Evolutionary conservation across 2,888 invertebrate species (phyloP), one percentile per base, ranked within the genome.

Genomic region (Sphaerophoria rueppellii): DNA sequence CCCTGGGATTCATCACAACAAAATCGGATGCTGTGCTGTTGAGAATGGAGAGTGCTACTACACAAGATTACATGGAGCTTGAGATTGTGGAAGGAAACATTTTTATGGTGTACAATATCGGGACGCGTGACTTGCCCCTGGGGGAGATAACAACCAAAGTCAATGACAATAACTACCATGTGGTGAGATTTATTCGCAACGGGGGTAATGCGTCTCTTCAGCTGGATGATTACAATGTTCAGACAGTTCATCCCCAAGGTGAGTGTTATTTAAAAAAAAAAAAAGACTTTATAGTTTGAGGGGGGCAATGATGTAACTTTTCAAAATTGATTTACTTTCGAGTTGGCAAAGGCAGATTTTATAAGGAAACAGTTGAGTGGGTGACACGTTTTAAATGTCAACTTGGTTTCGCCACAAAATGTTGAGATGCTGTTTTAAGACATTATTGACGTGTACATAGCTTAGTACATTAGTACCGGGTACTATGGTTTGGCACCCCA

Each of bases 11-110:
- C 91, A 95, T 97, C 79, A 98, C 99, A 46, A 95, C 95, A 82
- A 95, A 96, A 88, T 94, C 96, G 71, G 97, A 97, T 90, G 98
- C 98, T 0, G 96, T 98, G 0, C 92, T 99, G n/a, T 92, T 98
- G 75, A 94, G 98, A 87, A 95, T 99, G 76, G 97, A 98, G 91
- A 98, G 98, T 88, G 97, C 96, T 0, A 96, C 96, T 63, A 98
- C 97, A 32, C 96, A 97, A 90, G 99, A 99, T 91, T 99, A 97
- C 90, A 96, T 99, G 93, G 98, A 99, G 92, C 94, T 99, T 91
- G 98, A 98, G 93, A 96, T 99, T 90, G 98, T 97, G 7, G 96
- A 97, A 89, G 98, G 98, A 4, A 97, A 98, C 89, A 94, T 98
- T 6, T 97, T 97, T 90, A 96, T 97, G 92, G 96, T 98, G 4